Base-by-base conservation (phyloP, 2,797 vertebrate species). In the Sitta carolinensis region DNA sequence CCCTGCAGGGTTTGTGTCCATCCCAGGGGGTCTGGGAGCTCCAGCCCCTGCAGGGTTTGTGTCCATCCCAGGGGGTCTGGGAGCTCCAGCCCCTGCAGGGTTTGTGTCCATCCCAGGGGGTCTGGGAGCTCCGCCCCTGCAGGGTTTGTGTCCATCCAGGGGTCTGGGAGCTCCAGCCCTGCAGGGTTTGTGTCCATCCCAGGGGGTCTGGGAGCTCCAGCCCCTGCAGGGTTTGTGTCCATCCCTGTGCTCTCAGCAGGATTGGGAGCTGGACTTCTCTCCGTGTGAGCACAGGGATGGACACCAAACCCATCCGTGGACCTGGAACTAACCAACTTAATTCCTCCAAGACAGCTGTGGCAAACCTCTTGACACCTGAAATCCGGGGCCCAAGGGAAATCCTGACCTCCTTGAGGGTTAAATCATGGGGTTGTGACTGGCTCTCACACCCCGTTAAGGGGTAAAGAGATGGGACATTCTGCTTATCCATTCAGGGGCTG, bases 241-340 rank as follows among this genome's bases (percentile, higher is more conserved):
- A 55, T 5, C 20, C 47, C 2, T 1, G 0, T 20, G 42, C 32
- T 36, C 70, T 1, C 16, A 40, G 64, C n/a, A 26, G 27, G 30
- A 51, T 1, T 1, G 0, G 29, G 25, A 79, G 6, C 61, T 61
- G 77, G 20, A 67, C 23, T 36, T 62, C 11, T 30, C 6, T 26
- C 13, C 0, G 27, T 61, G 10, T 43, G 43, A 74, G 15, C 42
- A 63, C 0, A 0, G 50, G 9, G 14, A 25, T 57, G 42, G 43
- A 54, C 40, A 48, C 6, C 43, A 78, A 75, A 61, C 19, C 22
- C 66, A 50, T 26, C 27, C 16, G 48, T 32, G 32, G 20, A 17
- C 23, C 48, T 40, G 40, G 36, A 50, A 20, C 36, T 51, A 40
- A 68, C 26, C 4, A 5, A 9, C 10, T 36, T 27, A 5, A 13